Percentiles rank a stretch among this genome's conserved stretches.
These are phyloP conservation scores for Craseonycteris thonglongyai DNA, from an alignment of 2,113 vertebrate species.

Conservation along the genomic window DNA sequence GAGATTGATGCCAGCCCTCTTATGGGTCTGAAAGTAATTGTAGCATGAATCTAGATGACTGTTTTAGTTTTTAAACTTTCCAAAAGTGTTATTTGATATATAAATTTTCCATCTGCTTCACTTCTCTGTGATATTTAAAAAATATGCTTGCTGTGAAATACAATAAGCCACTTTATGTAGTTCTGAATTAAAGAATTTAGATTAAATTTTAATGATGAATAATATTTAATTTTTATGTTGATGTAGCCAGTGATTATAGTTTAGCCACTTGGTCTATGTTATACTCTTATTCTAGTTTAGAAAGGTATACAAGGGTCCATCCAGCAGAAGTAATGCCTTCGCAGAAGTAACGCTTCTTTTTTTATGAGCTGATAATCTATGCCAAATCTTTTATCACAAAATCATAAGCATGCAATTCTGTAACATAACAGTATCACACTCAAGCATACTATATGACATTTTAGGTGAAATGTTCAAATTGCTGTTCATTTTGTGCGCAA, in stretches of 20 bases:
- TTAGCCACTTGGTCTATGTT: not conserved
- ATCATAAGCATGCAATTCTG: too few relatives aligned
- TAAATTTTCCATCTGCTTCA: slow-evolving; percentile 26
- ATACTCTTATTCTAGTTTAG: not conserved
- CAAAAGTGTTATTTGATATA: not conserved
- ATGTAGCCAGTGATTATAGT: not conserved
- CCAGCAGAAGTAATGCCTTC: too few relatives aligned
- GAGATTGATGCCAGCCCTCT: not conserved
- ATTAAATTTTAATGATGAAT: not conserved
- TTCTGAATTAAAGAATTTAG: slow-evolving; percentile 12
- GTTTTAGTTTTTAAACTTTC: slow-evolving; percentile 45
- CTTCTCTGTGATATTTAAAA: slow-evolving; percentile 37
- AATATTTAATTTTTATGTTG: slow-evolving; percentile 7
- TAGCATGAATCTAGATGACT: slow-evolving; percentile 21
- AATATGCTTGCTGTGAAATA: slow-evolving; percentile 28
- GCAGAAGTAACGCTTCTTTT: too few relatives aligned
- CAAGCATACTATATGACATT: too few relatives aligned
- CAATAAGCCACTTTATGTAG: not conserved
- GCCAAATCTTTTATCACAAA: too few relatives aligned
- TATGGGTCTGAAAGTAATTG: slow-evolving; percentile 12
- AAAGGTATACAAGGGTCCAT: too few relatives aligned
- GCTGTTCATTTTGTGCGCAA: too few relatives aligned
- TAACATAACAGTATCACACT: too few relatives aligned
- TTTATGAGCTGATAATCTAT: too few relatives aligned
- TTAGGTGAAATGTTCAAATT: too few relatives aligned